phyloP scores from a whole-genome alignment of 1,140 invertebrate species.

The Hyles euphorbiae region DNA sequence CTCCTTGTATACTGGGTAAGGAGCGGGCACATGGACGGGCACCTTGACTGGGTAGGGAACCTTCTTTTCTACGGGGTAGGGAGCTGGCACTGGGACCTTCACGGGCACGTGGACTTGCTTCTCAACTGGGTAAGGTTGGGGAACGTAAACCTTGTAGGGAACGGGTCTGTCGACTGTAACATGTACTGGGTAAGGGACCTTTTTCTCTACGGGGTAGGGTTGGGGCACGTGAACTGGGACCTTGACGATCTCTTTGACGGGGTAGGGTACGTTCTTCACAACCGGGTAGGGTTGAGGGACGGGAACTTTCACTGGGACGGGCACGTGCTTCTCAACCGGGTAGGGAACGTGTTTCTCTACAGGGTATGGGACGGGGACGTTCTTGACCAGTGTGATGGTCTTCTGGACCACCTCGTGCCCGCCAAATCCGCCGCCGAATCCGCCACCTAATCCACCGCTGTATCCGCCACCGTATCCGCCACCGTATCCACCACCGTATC shows the following conservation, averaged over 20 bases:
- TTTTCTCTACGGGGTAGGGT: conserved; percentile 83
- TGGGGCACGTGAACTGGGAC: conserved; percentile 81
- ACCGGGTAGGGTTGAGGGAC: conserved; percentile 81
- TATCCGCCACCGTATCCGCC: conserved; percentile 35
- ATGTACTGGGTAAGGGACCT: conserved; percentile 81
- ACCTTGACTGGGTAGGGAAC: conserved; percentile 80
- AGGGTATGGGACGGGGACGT: conserved; percentile 80
- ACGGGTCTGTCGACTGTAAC: conserved; percentile 81
- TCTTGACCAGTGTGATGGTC: conserved; percentile 72
- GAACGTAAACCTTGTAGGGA: conserved; percentile 80
- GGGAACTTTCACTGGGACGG: conserved; percentile 70
- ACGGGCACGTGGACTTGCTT: conserved; percentile 74
- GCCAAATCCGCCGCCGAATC: conserved; percentile 36
- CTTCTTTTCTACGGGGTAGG: conserved; percentile 78
- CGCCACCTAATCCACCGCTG: conserved; percentile 28
- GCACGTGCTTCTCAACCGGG: conserved; percentile 75
- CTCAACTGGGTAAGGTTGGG: conserved; percentile 81
- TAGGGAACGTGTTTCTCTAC: conserved; percentile 79
- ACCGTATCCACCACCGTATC: conserved; percentile 47
- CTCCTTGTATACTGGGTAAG: conserved; percentile 80
- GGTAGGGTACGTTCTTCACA: conserved; percentile 80
- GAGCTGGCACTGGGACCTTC: conserved; percentile 76
- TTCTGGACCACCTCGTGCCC: conserved; percentile 69
- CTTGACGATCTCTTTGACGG: conserved; percentile 82
- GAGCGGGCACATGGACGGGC: conserved; percentile 79